phyloP scores from a whole-genome alignment of 2,888 invertebrate genomes.

The Elaeidobius kamerunicus region DNA sequence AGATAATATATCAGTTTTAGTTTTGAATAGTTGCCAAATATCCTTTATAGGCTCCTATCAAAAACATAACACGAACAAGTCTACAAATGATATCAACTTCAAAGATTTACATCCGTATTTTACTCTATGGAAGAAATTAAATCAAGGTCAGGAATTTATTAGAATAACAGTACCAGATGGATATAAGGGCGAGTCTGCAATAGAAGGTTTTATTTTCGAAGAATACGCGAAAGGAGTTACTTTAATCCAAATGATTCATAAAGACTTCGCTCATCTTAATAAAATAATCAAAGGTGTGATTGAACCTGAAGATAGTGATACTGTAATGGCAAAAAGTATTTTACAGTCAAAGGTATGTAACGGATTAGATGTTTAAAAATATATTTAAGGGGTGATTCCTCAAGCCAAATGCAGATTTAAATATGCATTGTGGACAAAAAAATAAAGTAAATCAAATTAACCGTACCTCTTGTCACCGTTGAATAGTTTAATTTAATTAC shows the following conservation, averaged over 20 bases:
- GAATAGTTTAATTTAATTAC: too few relatives aligned
- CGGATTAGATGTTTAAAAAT: too few relatives aligned
- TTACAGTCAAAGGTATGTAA: constrained; percentile 13
- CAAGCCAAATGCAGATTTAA: too few relatives aligned
- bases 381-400: too few relatives aligned
- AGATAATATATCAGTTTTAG: too few relatives aligned
- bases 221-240: constrained; percentile 60
- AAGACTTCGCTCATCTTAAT: constrained; percentile 57
- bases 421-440: too few relatives aligned
- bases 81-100: constrained; percentile 39
- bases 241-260: constrained; percentile 61
- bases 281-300: constrained; percentile 59
- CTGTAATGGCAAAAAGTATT: constrained; percentile 41
- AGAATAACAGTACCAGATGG: constrained; percentile 32
- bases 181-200: constrained; percentile 45
- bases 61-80: constrained; percentile 1
- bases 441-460: too few relatives aligned
- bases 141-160: constrained; percentile 54
- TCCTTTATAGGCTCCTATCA: constrained; percentile 23
- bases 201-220: constrained; percentile 60
- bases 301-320: constrained; percentile 47
- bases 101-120: constrained; percentile 67
- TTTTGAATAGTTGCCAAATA: too few relatives aligned
- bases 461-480: too few relatives aligned
- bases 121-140: constrained; percentile 78